A percentile compares a stretch with the other conserved stretches of the same genome.
Evolutionary conservation across 2,888 invertebrate species (phyloP).

Genomic region (Lagria hirta): DNA sequence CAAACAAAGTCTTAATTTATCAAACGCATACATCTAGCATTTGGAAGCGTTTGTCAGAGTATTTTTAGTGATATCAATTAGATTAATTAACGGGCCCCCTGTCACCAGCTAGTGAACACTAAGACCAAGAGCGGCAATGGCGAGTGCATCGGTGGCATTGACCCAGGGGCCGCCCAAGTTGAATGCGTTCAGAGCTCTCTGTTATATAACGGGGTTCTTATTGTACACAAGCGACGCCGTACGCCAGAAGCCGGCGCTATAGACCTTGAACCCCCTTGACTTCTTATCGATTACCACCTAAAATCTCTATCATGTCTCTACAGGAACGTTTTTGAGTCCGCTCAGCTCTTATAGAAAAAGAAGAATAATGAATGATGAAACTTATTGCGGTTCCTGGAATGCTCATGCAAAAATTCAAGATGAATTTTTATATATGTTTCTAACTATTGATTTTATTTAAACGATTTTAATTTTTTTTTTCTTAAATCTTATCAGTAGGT

Average conservation of each 20-base stretch:
- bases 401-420: too few relatives aligned
- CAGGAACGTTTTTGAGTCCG: conserved; percentile 20
- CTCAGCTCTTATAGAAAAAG: too few relatives aligned
- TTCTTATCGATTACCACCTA: conserved; percentile 32
- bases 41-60: too few relatives aligned
- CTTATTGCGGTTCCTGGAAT: too few relatives aligned
- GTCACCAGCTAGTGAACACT: conserved; percentile 30
- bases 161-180: conserved; percentile 43
- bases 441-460: too few relatives aligned
- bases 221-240: conserved; percentile 24
- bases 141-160: conserved; percentile 36
- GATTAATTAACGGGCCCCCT: conserved; percentile 35
- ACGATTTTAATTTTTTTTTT: too few relatives aligned
- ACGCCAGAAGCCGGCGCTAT: conserved; percentile 27
- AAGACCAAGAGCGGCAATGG: conserved; percentile 21
- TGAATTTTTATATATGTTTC: too few relatives aligned
- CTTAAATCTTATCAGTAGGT: too few relatives aligned
- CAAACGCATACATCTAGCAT: too few relatives aligned
- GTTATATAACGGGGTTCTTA: conserved; percentile 35
- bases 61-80: conserved; percentile 34
- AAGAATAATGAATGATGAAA: too few relatives aligned
- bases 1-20: too few relatives aligned
- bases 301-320: conserved; percentile 21
- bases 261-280: conserved; percentile 37
- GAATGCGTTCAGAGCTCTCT: conserved; percentile 34